Evolutionary conservation across 2,888 invertebrate species (phyloP), one percentile per base, ranked within the genome.

Genomic region (Copidosoma aretas): DNA sequence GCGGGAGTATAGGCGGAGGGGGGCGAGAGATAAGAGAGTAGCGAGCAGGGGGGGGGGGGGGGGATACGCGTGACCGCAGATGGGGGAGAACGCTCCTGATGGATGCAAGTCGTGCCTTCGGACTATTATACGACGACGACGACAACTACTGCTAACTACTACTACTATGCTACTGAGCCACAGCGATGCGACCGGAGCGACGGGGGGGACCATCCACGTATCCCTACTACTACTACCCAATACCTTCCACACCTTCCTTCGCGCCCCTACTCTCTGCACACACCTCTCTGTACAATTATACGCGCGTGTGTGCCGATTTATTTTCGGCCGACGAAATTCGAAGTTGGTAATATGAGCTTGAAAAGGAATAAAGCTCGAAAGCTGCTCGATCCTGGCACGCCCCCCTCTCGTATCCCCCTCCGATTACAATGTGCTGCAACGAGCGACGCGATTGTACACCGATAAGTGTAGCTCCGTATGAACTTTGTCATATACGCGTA

Each of bases 291-390:
- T 25, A 32, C 8, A 32, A n/a, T n/a, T 32, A 32, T 32, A 32
- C 10, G 25, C 56, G 21, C 62, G 60, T 60, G 67, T 49, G 39
- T 56, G 46, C 39, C 41, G 64, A 64, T 62, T 65, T 69, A 69
- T 66, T 66, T 66, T 59, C 54, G 58, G 61, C 53, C 53, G 39
- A 60, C 60, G 22, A 62, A 68, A 63, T 72, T 72, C 67, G 70
- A 72, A 70, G 67, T 67, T 69, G 71, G 71, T 69, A 71, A 70
- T 72, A 72, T 71, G 70, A 72, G 70, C 71, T 72, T 70, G 60
- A 72, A 72, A 69, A 70, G 71, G 71, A 70, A 72, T 69, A 67
- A 65, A 68, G 68, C 65, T 59, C 53, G 68, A 60, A 49, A 69
- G 72, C 64, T 46, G n/a, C 4, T n/a, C n/a, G n/a, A n/a, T n/a